These are phyloP conservation scores for Leucoma salicis DNA, from an alignment of 2,888 invertebrate genomes.

Conservation along the genomic window DNA sequence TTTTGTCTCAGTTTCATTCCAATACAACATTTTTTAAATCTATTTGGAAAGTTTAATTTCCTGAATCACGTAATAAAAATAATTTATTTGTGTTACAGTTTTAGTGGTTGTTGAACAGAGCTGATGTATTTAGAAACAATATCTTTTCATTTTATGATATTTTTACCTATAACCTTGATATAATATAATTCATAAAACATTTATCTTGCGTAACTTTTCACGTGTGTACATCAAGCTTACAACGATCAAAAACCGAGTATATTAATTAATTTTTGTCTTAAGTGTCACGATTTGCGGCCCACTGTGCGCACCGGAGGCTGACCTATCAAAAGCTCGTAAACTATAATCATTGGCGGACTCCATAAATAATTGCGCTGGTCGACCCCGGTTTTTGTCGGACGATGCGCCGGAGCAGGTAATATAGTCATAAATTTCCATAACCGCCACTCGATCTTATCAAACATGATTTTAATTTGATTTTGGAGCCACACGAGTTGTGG, in stretches of 20 bases:
- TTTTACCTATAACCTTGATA: too few species aligned
- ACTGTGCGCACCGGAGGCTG: conserved; percentile 59
- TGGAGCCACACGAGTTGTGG: conserved; percentile 78
- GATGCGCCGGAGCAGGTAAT: conserved; percentile 80
- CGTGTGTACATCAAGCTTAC: too few species aligned
- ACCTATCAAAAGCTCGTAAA: conserved; percentile 72
- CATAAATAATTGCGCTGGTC: conserved; percentile 77
- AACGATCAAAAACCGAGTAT: background rate
- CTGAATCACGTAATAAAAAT: conserved; percentile 35
- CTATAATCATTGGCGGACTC: conserved; percentile 78
- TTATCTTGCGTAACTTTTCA: too few species aligned
- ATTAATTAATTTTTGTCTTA: conserved; percentile 25
- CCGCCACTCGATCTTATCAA: conserved; percentile 82
- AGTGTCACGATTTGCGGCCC: conserved; percentile 29
- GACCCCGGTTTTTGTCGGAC: conserved; percentile 73
- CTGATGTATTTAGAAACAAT: too few species aligned
- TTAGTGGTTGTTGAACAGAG: too few species aligned
- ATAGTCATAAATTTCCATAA: conserved; percentile 83
- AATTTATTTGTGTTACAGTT: conserved; percentile 29
- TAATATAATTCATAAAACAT: too few species aligned
- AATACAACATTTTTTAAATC: conserved; percentile 38
- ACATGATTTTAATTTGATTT: conserved; percentile 83
- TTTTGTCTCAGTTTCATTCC: conserved; percentile 60
- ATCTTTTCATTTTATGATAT: too few species aligned
- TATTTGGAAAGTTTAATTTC: conserved; percentile 43